Conservation (phyloP, 2,113 vertebrate species). For the Sylvicapra grimmia region DNA sequence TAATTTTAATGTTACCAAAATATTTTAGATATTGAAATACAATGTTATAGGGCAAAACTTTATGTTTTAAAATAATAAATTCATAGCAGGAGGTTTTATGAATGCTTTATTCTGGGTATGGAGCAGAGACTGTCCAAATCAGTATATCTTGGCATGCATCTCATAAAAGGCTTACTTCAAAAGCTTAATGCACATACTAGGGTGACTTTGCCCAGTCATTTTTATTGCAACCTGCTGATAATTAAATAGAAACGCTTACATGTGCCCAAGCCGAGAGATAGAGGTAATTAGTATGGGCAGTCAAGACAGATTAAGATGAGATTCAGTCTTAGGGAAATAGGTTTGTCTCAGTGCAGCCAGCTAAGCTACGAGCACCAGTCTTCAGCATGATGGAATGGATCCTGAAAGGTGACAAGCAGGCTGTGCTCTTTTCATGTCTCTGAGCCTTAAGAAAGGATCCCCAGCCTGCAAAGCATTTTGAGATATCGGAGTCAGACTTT, state of each 20-base stretch:
- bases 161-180: constrained; percentile 19
- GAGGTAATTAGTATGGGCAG: neutral
- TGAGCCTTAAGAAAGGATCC: constrained; percentile 46
- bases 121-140: neutral
- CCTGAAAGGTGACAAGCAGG: neutral
- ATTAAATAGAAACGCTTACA: constrained; percentile 24
- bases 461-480: constrained; percentile 37
- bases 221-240: constrained; percentile 12
- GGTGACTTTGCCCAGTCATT: neutral
- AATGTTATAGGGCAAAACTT: neutral
- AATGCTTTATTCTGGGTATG: neutral
- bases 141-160: constrained; percentile 22
- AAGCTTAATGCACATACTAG: neutral
- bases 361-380: neutral
- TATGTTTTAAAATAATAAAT: neutral
- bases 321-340: constrained; percentile 33
- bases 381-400: neutral
- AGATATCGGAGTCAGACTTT: neutral
- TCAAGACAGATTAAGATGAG: neutral
- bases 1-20: neutral
- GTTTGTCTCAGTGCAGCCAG: constrained; percentile 25
- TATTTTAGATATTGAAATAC: neutral
- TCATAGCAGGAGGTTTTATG: neutral
- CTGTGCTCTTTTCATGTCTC: neutral
- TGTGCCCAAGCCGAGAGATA: neutral